These are phyloP conservation scores for Lycocerus yunnanus DNA, from an alignment of 2,888 invertebrate species.

Conservation along the genomic window DNA sequence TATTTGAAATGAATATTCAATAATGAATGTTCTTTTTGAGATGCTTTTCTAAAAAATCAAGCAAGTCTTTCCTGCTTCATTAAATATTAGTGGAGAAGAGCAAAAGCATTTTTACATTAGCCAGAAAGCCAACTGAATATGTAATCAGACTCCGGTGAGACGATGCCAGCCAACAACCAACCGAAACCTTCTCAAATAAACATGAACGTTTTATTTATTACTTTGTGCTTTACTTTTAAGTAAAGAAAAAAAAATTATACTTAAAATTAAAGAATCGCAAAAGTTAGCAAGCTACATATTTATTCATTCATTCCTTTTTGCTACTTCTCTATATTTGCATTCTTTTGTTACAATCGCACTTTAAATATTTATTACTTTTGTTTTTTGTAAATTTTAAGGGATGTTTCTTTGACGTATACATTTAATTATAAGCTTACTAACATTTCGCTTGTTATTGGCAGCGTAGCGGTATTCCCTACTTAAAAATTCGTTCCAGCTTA, in stretches of 20 bases:
- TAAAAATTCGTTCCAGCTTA: conserved; percentile 1
- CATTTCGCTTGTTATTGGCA: conserved; percentile 16
- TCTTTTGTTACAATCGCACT: background rate
- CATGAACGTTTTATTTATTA: conserved; percentile 22
- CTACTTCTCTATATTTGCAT: background rate
- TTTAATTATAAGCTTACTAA: conserved; percentile 12
- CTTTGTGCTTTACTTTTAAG: background rate
- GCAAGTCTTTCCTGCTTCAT: conserved; percentile 30
- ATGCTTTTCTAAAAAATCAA: conserved; percentile 30
- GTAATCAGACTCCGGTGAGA: conserved; percentile 33
- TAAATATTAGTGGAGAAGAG: conserved; percentile 37
- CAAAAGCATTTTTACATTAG: conserved; percentile 40
- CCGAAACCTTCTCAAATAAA: conserved; percentile 29
- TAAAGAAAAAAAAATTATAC: background rate
- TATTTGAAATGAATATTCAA: conserved; percentile 35
- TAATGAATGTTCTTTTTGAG: conserved; percentile 34
- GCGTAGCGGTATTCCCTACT: conserved; percentile 1
- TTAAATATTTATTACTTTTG: background rate
- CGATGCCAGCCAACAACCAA: conserved; percentile 30
- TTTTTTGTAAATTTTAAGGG: background rate
- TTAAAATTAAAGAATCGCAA: background rate
- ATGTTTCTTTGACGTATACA: background rate
- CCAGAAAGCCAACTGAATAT: conserved; percentile 37
- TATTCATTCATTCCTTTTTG: background rate
- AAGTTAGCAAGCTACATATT: background rate